Conservation (phyloP, 2,113 vertebrate genomes). For the Podarcis raffonei region DNA sequence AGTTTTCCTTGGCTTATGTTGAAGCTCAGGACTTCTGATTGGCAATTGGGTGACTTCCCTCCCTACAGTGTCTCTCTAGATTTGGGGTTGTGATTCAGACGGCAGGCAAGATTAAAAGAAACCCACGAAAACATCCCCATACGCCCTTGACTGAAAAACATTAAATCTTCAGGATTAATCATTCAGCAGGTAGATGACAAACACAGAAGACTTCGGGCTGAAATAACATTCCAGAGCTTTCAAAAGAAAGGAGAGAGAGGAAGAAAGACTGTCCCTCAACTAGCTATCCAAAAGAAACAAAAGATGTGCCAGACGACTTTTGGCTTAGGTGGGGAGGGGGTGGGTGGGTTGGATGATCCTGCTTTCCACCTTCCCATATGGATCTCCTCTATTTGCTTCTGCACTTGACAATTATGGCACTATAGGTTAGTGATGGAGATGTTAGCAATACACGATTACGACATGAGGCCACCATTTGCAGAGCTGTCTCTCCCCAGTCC, state of each 20-base stretch:
- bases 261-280: conserved; percentile 37
- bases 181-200: conserved; percentile 59
- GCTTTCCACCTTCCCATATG: conserved; percentile 35
- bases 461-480: background rate
- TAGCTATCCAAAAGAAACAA: conserved; percentile 65
- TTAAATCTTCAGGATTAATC: conserved; percentile 54
- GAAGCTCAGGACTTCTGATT: background rate
- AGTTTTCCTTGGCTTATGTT: background rate
- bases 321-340: background rate
- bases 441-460: background rate
- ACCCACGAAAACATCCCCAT: conserved; percentile 8
- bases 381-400: background rate
- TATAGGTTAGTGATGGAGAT: background rate
- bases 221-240: conserved; percentile 45
- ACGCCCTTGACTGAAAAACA: conserved; percentile 37
- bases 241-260: conserved; percentile 45
- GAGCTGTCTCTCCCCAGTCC: background rate
- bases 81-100: conserved; percentile 10
- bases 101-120: conserved; percentile 36
- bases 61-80: background rate
- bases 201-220: conserved; percentile 51
- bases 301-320: conserved; percentile 48
- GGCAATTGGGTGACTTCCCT: background rate
- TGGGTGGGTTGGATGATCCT: conserved; percentile 19
- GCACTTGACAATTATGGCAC: background rate